Evolutionary conservation across 1,140 invertebrate genomes (phyloP).

Genomic region (Leguminivora glycinivorella): DNA sequence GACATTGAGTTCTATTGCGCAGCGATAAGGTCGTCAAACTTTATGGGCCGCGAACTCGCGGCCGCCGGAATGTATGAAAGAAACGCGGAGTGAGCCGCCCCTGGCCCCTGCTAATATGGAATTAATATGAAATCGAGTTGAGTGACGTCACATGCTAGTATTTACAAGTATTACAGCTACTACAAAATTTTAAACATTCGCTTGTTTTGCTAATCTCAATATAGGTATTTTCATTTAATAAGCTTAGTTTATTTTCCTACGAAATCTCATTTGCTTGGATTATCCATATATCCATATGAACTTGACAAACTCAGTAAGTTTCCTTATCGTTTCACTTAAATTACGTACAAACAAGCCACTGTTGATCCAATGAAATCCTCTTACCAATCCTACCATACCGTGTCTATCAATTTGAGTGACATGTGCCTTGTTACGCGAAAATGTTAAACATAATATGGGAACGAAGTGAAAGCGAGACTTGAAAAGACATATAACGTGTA

Average conservation of each 20-base stretch:
- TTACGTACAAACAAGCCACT: not conserved
- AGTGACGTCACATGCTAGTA: no score
- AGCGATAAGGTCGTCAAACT: no score
- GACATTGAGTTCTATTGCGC: no score
- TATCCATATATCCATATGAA: not conserved
- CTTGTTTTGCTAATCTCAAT: no score
- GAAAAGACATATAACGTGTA: no score
- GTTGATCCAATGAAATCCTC: not conserved
- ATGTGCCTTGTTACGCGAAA: not conserved
- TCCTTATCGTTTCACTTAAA: not conserved
- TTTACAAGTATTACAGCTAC: no score
- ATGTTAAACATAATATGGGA: not conserved
- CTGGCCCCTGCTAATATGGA: no score
- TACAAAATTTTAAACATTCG: no score
- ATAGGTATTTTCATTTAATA: not conserved
- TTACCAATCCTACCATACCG: slow-evolving; percentile 5
- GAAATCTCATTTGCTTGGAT: not conserved
- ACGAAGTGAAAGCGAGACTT: not conserved
- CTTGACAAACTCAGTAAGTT: not conserved
- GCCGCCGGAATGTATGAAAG: no score
- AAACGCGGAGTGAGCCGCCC: no score
- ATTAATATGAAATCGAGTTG: no score
- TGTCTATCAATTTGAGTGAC: slow-evolving; percentile 5
- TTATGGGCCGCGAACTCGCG: no score
- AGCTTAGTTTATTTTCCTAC: not conserved